Base-by-base conservation (phyloP, 2,797 vertebrate species). In the Paratrypauchen microcephalus region DNA sequence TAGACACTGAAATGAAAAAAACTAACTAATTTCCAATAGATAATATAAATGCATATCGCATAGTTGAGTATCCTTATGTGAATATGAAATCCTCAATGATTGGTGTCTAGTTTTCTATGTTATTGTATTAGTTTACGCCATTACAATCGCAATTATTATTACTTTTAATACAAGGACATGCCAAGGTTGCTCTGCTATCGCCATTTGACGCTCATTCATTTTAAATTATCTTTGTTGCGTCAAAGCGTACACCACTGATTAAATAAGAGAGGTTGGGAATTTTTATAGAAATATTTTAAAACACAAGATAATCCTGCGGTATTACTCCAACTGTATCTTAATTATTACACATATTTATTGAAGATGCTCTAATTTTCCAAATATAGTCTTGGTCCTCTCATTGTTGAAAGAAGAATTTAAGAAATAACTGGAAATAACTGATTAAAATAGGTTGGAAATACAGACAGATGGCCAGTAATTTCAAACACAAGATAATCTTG, bases 311-410 rank as follows among this genome's bases (percentile, higher is more conserved):
- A 23, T 6, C 9, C 11, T 3, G 50, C n/a, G 21, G 4, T 1
- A 55, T 4, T 9, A 21, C 32, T 36, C 32, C 32, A 36, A 9
- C 32, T 36, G 2, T 36, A 36, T 1, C 6, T 36, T 36, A 36
- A 36, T 36, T 30, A 91, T 92, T 92, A 80, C 88, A 67, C 61
- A 45, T 86, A 89, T 91, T 91, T 92, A 91, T 24, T n/a, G n/a
- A n/a, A n/a, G n/a, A n/a, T n/a, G n/a, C n/a, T n/a, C 21, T 55
- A 6, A 13, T 55, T 24, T 11, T 58, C 6, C 5, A 55, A 24
- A 24, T 13, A 24, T 6, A 1, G 26, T 26, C 12, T 23, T 21
- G 60, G 2, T 61, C 4, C 5, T 39, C 5, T 61, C 59, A 61
- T 61, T 36, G 3, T 63, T 7, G 67, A 58, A 54, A 50, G 64